Percentiles rank a stretch among this genome's conserved stretches.
phyloP scores from a whole-genome alignment of 2,888 invertebrate species.

The Zonitis immaculata region DNA sequence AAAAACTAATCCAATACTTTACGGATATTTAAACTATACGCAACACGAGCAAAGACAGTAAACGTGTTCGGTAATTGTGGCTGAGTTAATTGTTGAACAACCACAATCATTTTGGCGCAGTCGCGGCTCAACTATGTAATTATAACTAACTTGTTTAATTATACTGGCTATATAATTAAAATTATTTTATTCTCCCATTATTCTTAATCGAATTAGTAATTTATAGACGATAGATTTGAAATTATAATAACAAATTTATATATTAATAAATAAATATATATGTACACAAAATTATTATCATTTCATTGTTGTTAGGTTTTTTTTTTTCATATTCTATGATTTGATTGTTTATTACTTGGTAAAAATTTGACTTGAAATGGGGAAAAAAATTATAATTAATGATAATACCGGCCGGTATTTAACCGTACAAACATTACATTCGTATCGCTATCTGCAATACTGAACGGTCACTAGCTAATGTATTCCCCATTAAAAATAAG shows the following conservation, averaged over 20 bases:
- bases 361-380: background rate
- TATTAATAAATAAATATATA: no score
- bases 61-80: constrained; percentile 20
- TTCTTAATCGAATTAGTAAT: constrained; percentile 25
- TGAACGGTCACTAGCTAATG: constrained; percentile 33
- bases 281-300: no score
- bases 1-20: background rate
- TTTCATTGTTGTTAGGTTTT: no score
- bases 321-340: no score
- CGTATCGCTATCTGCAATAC: constrained; percentile 30
- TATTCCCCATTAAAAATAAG: constrained; percentile 43
- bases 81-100: constrained; percentile 22
- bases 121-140: constrained; percentile 22
- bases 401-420: constrained; percentile 26
- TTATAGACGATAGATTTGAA: constrained; percentile 11
- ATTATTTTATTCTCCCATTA: constrained; percentile 22
- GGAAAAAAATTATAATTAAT: constrained; percentile 27
- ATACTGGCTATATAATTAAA: constrained; percentile 25
- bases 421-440: constrained; percentile 27
- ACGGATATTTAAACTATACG: background rate
- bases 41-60: constrained; percentile 12
- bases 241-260: constrained; percentile 4
- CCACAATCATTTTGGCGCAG: constrained; percentile 23
- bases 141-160: constrained; percentile 27
- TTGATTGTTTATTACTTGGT: no score